Conservation (phyloP, 2,797 vertebrate genomes). For the Rhabdomys pumilio region DNA sequence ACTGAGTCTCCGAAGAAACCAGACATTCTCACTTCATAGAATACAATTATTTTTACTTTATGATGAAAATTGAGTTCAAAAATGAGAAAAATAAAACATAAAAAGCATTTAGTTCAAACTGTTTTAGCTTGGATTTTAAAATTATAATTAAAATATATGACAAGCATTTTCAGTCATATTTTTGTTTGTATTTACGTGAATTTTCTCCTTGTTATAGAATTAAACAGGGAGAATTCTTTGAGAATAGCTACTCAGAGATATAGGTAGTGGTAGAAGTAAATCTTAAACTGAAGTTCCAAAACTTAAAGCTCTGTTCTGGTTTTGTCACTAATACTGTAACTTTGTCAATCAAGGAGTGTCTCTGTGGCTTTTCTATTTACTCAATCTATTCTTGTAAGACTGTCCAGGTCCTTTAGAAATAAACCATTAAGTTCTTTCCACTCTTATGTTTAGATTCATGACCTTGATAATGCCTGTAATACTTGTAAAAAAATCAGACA, state of each 20-base stretch:
- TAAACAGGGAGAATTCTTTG: neutral
- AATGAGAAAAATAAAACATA: neutral
- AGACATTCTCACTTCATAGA: neutral
- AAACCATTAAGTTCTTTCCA: neutral
- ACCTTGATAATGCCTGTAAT: conserved; percentile 8
- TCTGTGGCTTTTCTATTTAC: neutral
- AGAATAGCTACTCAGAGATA: neutral
- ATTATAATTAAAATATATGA: neutral
- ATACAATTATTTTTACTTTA: neutral
- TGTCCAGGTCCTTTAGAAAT: conserved; percentile 20
- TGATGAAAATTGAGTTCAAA: neutral
- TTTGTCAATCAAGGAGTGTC: neutral
- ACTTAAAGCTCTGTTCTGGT: neutral
- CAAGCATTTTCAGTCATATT: conserved; percentile 1
- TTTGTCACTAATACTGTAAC: neutral
- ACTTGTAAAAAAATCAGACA: neutral
- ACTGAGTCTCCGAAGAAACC: neutral
- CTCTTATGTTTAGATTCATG: conserved; percentile 13
- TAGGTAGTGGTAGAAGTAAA: neutral
- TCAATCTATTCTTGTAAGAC: conserved; percentile 31
- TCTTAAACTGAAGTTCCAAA: neutral
- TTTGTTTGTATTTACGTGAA: neutral
- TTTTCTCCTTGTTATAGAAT: neutral
- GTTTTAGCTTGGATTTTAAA: neutral
- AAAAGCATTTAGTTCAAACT: neutral